Base-by-base conservation (phyloP, 92 coral and sea anemone species). In the Epizoanthus ramosus region DNA sequence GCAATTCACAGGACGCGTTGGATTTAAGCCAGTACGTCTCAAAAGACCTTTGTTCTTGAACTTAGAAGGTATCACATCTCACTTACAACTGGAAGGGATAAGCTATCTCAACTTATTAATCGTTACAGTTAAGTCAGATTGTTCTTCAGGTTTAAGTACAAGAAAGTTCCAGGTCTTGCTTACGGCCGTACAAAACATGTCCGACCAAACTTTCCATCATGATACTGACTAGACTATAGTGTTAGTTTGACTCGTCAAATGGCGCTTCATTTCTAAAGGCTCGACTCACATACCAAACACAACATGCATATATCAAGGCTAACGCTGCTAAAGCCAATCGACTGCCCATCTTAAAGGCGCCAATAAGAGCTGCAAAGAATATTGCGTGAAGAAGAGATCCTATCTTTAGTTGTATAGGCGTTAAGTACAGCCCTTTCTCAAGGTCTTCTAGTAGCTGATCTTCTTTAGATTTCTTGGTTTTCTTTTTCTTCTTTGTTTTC, bases 371-470 rank as follows among this genome's bases (percentile, higher is more conserved):
- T 16, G 86, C 95, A 53, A 95, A 95, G 86, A 95, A 95, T 8
- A 92, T 60, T 1, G 98, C 98, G 52, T 93, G 94, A 41, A 95
- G 79, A 68, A 95, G 67, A 25, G 96, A 89, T 4, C 98, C 98
- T 41, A 95, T 57, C 81, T 90, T 95, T 84, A 93, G 64, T 28
- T 95, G 92, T 69, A 79, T 31, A 35, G 92, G 93, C 6, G 93
- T 79, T 50, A 87, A 81, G 86, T 75, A 89, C 25, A 88, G 80
- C 41, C 98, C 98, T 28, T 89, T 88, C 17, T 66, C 72, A 35
- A 95, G 85, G 18, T 90, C 98, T 66, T 93, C 96, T 73, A 91
- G 89, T 21, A 90, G 70, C 10, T 79, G 88, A 63, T 93, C 87
- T 71, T 90, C 93, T 37, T 92, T 87, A 23, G 89, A 61, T 82